Evolutionary conservation across 2,888 invertebrate genomes (phyloP).

Genomic region (Schizaphis graminum): DNA sequence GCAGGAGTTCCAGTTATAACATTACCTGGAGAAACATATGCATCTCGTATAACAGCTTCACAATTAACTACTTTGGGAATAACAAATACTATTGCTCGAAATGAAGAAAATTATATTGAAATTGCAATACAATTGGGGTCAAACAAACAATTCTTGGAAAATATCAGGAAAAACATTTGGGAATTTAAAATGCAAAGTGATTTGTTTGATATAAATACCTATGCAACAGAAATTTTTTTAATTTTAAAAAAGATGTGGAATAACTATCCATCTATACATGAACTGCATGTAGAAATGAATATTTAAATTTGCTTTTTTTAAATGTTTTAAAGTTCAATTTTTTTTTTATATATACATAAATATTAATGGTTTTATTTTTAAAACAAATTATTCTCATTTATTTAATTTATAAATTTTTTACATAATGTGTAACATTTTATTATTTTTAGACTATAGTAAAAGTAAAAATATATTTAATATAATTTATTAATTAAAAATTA

Average conservation of each 20-base stretch:
- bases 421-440: not conserved
- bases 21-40: constrained; percentile 81
- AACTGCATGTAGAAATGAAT: not conserved
- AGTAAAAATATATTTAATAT: not conserved
- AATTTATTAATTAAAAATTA: not conserved
- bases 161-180: constrained; percentile 93
- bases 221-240: not conserved
- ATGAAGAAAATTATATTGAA: constrained; percentile 89
- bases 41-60: constrained; percentile 93
- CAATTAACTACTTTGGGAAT: constrained; percentile 94
- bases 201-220: constrained; percentile 79
- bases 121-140: constrained; percentile 93
- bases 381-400: not conserved
- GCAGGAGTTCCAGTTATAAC: constrained; percentile 99
- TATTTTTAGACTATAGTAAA: not conserved
- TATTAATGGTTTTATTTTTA: not conserved
- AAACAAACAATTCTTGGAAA: constrained; percentile 90
- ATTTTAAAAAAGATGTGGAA: not conserved
- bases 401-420: not conserved
- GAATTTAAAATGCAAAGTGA: constrained; percentile 88
- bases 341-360: not conserved
- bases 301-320: not conserved
- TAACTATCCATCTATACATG: not conserved
- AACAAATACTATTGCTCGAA: constrained; percentile 91
- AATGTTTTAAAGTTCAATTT: not conserved